These are phyloP conservation scores for Indicator maculatus DNA, from an alignment of 2,113 vertebrate species.

Conservation along the genomic window DNA sequence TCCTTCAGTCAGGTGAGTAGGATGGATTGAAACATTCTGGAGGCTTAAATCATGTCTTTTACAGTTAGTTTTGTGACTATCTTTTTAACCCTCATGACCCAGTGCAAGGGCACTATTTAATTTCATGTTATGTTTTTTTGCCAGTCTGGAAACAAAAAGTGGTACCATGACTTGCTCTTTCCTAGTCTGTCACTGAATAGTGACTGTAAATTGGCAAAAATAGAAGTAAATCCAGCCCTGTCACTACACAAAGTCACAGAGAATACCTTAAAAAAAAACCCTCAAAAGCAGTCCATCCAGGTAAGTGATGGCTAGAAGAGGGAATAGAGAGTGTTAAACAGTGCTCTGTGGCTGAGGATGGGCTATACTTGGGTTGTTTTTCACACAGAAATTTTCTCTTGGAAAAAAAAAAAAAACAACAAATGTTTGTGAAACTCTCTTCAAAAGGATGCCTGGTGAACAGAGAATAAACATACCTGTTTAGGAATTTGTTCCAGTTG, in stretches of 20 bases:
- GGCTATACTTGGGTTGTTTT: neutral
- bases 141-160: neutral
- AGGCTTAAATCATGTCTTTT: neutral
- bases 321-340: neutral
- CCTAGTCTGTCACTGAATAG: neutral
- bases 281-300: neutral
- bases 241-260: neutral
- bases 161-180: neutral
- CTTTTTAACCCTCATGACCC: neutral
- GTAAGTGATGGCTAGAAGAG: too few species aligned
- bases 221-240: neutral
- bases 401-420: neutral
- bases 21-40: neutral
- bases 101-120: neutral
- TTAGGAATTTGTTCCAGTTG: neutral
- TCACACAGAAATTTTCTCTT: neutral
- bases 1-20: slow-evolving; percentile 84
- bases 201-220: neutral
- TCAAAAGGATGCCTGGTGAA: neutral
- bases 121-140: neutral
- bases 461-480: neutral
- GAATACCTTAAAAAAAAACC: neutral
- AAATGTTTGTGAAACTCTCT: neutral
- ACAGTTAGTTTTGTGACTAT: neutral
- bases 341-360: accelerated